Conservation (phyloP, 2,888 invertebrate species). For the Eretmocerus hayati region DNA sequence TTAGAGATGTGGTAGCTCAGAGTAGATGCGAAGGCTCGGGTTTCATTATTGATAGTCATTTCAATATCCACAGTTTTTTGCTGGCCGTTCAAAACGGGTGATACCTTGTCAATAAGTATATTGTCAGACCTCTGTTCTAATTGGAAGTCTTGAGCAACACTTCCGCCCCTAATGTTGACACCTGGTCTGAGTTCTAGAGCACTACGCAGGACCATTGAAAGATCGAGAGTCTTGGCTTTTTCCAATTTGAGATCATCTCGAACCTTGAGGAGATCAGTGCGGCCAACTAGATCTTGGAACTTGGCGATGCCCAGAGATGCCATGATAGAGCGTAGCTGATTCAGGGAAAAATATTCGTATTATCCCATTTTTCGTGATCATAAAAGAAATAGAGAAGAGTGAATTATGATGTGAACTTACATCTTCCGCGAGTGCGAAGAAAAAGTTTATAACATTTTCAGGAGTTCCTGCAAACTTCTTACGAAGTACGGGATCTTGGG, state of each 20-base stretch:
- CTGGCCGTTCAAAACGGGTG: constrained; percentile 68
- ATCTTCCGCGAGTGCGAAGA: constrained; percentile 98
- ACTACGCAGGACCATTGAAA: constrained; percentile 78
- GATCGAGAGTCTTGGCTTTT: constrained; percentile 81
- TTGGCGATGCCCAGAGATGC: constrained; percentile 80
- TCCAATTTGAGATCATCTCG: constrained; percentile 60
- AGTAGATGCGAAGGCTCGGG: constrained; percentile 88
- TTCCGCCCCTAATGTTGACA: constrained; percentile 84
- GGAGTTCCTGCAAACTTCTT: constrained; percentile 97
- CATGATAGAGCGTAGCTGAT: constrained; percentile 80
- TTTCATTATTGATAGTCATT: constrained; percentile 82
- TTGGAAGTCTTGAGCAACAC: constrained; percentile 76
- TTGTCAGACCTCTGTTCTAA: constrained; percentile 78
- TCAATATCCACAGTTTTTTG: constrained; percentile 62
- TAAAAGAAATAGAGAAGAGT: neutral
- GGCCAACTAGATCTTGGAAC: constrained; percentile 87
- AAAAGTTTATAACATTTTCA: constrained; percentile 93
- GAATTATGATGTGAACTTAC: constrained; percentile 52
- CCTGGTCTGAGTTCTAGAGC: constrained; percentile 85
- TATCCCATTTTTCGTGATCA: neutral
- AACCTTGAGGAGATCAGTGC: constrained; percentile 79
- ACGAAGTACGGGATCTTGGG: constrained; percentile 91
- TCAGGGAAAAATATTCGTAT: constrained; percentile 4
- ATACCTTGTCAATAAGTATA: constrained; percentile 64
- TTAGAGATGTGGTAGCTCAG: constrained; percentile 92